Percentiles rank a stretch among this genome's conserved stretches.
Conservation (phyloP, 1,140 invertebrate genomes). For the Hesperophylax magnus region DNA sequence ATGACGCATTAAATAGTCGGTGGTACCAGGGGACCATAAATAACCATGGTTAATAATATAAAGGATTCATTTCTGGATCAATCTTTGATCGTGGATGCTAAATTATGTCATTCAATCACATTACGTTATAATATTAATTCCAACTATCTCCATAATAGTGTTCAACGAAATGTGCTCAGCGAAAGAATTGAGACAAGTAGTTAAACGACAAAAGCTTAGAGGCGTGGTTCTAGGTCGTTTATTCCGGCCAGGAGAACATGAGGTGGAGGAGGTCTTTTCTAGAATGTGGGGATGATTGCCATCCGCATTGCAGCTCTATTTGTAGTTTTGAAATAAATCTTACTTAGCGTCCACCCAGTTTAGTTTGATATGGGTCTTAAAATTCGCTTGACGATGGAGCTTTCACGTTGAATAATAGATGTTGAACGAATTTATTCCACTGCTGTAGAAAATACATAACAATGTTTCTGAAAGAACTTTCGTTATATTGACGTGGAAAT, state of each 20-base stretch:
- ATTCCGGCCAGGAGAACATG: constrained; percentile 19
- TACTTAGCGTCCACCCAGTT: constrained; percentile 20
- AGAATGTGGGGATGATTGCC: constrained; percentile 29
- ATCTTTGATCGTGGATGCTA: no score
- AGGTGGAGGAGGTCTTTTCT: constrained; percentile 23
- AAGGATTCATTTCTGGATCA: no score
- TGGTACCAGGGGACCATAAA: no score
- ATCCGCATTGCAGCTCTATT: constrained; percentile 43
- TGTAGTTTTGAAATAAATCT: constrained; percentile 30
- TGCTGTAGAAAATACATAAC: background rate
- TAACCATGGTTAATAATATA: no score
- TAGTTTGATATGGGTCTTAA: constrained; percentile 18
- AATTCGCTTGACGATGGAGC: background rate
- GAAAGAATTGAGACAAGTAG: constrained; percentile 3
- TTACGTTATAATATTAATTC: no score
- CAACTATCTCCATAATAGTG: no score
- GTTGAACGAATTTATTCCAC: background rate
- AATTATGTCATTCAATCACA: no score
- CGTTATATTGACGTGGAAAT: background rate
- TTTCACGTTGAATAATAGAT: constrained; percentile 3
- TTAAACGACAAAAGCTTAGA: constrained; percentile 23
- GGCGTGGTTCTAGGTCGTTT: constrained; percentile 40
- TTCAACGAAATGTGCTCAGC: background rate
- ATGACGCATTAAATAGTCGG: no score
- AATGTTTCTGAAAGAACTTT: background rate